phyloP scores from a whole-genome alignment of 2,797 vertebrate species.

The Pipistrellus nathusii region DNA sequence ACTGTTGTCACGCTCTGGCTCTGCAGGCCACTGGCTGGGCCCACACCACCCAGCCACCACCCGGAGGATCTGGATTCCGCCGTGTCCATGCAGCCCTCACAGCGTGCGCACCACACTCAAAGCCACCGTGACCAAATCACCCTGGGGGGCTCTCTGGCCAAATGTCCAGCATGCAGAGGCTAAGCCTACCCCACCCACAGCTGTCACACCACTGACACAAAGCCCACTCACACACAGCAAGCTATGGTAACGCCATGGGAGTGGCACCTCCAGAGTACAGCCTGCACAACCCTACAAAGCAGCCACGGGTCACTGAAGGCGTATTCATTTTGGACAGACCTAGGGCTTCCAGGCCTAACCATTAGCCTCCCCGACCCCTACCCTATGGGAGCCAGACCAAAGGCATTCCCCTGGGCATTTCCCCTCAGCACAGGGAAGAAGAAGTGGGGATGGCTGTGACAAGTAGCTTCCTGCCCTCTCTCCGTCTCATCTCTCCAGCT shows the following conservation, averaged over 20 bases:
- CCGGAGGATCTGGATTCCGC: not conserved
- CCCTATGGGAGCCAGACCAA: not conserved
- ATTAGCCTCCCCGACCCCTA: not conserved
- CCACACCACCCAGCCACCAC: not conserved
- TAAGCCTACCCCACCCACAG: not conserved
- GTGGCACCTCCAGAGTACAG: not conserved
- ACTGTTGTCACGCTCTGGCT: too few species aligned
- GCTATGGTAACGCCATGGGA: not conserved
- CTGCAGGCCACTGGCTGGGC: too few species aligned
- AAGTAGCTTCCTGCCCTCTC: not conserved
- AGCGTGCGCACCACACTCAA: not conserved
- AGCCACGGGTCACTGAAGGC: not conserved
- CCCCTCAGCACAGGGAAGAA: not conserved
- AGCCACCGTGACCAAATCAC: not conserved
- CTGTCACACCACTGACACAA: not conserved
- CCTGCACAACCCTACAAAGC: not conserved
- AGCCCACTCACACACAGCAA: not conserved
- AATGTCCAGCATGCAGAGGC: not conserved
- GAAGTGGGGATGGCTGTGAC: not conserved
- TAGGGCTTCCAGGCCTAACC: not conserved
- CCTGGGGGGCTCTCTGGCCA: not conserved
- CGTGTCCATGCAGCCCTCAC: fast-evolving
- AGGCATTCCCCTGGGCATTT: not conserved
- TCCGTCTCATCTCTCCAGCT: not conserved
- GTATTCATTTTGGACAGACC: not conserved